Evolutionary conservation across 2,113 vertebrate genomes (phyloP).

Genomic region (Synodontis membranacea): DNA sequence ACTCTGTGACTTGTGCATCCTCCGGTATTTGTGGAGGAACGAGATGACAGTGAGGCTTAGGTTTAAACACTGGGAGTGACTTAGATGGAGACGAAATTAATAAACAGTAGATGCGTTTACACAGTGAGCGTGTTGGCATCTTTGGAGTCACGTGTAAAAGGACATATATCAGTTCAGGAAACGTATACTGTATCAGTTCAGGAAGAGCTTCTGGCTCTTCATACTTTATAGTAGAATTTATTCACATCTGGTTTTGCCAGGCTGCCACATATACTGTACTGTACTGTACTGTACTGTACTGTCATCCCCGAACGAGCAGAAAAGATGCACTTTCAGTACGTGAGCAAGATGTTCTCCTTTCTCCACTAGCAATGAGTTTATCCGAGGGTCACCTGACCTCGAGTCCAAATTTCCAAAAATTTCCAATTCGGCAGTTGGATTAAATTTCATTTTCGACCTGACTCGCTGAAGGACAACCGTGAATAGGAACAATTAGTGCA

Average conservation of each 20-base stretch:
- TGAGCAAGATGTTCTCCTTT: neutral
- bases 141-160: neutral
- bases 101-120: neutral
- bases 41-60: too few relatives aligned
- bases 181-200: too few relatives aligned
- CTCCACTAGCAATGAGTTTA: neutral
- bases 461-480: neutral
- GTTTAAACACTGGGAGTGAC: neutral
- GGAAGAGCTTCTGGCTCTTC: neutral
- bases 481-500: slow-evolving; percentile 4
- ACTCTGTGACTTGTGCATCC: neutral
- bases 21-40: neutral
- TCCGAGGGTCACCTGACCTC: neutral
- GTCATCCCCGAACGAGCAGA: neutral
- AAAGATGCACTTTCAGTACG: neutral
- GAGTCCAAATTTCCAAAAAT: slow-evolving; percentile 3
- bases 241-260: neutral
- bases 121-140: neutral
- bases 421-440: slow-evolving; percentile 9
- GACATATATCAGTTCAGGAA: neutral
- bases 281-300: too few relatives aligned
- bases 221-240: neutral
- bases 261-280: neutral
- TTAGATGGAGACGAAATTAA: neutral
- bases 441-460: neutral